Conservation (phyloP, 2,113 vertebrate species). For the Balaeniceps rex region DNA sequence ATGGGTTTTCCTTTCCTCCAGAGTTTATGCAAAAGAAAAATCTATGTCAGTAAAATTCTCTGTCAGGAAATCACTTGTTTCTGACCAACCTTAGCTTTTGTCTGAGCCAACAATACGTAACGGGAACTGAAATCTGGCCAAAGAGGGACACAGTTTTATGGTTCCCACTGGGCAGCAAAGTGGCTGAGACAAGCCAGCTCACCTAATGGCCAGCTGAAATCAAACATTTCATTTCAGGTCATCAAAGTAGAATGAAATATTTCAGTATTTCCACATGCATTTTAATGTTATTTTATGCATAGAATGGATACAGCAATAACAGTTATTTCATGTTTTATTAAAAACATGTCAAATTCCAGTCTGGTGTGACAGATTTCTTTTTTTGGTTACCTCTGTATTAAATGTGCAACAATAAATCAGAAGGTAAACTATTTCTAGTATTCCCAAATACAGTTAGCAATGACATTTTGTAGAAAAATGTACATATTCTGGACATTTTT, state of each 20-base stretch:
- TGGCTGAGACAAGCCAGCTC: not conserved
- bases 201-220: not conserved
- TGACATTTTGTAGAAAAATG: not conserved
- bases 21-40: not conserved
- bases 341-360: not conserved
- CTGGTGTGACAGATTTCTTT: not conserved
- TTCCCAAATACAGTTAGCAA: not conserved
- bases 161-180: not conserved
- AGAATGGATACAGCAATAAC: not conserved
- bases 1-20: not conserved
- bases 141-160: not conserved
- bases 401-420: not conserved
- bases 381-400: not conserved
- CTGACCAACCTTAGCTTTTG: not conserved
- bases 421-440: not conserved
- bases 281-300: not conserved
- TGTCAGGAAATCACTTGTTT: not conserved
- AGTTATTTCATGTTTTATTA: not conserved
- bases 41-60: not conserved
- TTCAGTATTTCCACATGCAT: not conserved
- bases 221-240: not conserved
- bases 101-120: not conserved
- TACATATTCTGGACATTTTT: not conserved
- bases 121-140: not conserved
- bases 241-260: not conserved